These are phyloP conservation scores for Diceros bicornis DNA, from an alignment of 2,797 vertebrate species.

Conservation along the genomic window DNA sequence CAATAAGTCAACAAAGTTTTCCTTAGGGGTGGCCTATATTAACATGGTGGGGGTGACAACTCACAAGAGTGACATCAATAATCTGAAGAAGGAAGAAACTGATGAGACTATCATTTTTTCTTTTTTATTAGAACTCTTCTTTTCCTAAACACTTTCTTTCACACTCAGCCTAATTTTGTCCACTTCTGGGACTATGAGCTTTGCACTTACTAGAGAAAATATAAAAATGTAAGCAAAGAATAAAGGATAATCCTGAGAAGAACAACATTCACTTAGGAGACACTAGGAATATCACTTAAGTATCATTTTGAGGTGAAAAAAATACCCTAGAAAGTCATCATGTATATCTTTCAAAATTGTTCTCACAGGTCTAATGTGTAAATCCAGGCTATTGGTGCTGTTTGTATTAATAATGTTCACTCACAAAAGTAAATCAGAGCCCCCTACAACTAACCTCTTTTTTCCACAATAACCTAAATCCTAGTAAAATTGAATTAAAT, in stretches of 20 bases:
- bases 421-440: constrained; percentile 6
- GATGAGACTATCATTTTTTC: background rate
- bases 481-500: constrained; percentile 21
- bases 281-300: background rate
- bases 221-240: background rate
- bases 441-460: background rate
- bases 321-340: background rate
- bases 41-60: background rate
- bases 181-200: background rate
- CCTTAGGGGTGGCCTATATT: background rate
- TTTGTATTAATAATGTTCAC: background rate
- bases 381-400: background rate
- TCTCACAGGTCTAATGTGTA: background rate
- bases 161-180: background rate
- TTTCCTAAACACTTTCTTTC: constrained; percentile 44
- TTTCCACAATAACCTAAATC: background rate
- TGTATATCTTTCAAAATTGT: background rate
- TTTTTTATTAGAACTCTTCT: constrained; percentile 50
- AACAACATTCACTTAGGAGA: background rate
- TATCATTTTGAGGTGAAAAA: constrained; percentile 10
- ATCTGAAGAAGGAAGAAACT: constrained; percentile 25
- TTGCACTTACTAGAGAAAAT: constrained; percentile 1
- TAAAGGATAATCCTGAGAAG: background rate
- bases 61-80: background rate
- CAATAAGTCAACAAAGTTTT: background rate